Evolutionary conservation across 2,888 invertebrate genomes (phyloP), one percentile per base, ranked within the genome.

Genomic region (Melangyna quadrimaculata): DNA sequence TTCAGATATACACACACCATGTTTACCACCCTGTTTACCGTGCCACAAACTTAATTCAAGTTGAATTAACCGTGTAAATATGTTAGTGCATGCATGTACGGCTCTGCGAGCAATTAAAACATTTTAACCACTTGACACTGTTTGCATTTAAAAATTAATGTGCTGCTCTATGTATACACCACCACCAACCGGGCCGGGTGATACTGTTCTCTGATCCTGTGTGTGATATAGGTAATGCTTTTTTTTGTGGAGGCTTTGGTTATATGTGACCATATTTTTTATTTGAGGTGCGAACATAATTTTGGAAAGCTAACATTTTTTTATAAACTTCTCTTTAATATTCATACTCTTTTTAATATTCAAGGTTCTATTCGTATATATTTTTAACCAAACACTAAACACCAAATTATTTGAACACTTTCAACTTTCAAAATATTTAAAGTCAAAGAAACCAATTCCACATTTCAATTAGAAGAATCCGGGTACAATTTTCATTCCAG

Each of bases 101-200:
- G 86, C 86, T 81, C 51, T 40, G 55, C 73, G 77, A 77, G 86
- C 86, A 80, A 81, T 86, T 86, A 86, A 86, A 86, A 78, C 86
- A 81, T 86, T 80, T 86, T 86, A 86, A 86, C 86, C 86, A 86
- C 86, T 86, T 86, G 86, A 86, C 86, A 86, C 86, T 86, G 81
- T 86, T 86, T 73, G 80, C 86, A 73, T 80, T 86, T 63, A 86
- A 81, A 81, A 80, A 86, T 81, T 81, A 78, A 81, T 81, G 81
- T 73, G 78, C 65, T 59, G 37, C 73, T 72, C 72, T 35, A 9
- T 14, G n/a, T n/a, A n/a, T n/a, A n/a, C n/a, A n/a, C n/a, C n/a
- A n/a, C n/a, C n/a, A n/a, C n/a, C n/a, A n/a, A n/a, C n/a, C n/a
- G n/a, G n/a, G 43, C 40, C 24, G 45, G 35, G 32, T 69, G 48